A percentile compares a stretch with the other conserved stretches of the same genome.
Evolutionary conservation across 2,888 invertebrate genomes (phyloP).

Genomic region (Ischnus inquisitorius): DNA sequence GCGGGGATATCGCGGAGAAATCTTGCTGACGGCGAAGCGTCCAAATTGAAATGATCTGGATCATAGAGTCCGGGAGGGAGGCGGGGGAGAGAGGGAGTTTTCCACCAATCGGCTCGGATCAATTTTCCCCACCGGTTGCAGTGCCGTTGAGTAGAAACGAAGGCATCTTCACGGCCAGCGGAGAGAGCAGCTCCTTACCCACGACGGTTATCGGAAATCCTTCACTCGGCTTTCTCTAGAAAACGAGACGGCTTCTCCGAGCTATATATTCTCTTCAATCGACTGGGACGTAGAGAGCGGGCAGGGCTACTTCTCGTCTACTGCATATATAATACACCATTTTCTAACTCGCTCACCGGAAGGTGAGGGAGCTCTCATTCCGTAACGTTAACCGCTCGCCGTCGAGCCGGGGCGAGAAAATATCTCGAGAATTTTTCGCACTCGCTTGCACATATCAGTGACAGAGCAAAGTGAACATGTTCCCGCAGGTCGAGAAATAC

Average conservation of each 20-base stretch:
- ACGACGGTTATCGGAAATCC: slow-evolving; percentile 47
- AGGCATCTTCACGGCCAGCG: slow-evolving; percentile 16
- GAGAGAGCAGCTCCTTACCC: neutral
- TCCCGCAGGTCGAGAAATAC: slow-evolving; percentile 1
- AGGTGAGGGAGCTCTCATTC: neutral
- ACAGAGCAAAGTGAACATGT: neutral
- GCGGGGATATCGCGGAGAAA: neutral
- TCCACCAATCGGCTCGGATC: slow-evolving; percentile 49
- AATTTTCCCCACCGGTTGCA: slow-evolving; percentile 17
- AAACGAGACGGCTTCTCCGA: slow-evolving; percentile 6
- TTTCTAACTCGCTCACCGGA: slow-evolving; percentile 1
- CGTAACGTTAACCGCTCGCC: slow-evolving; percentile 2
- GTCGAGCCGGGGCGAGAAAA: neutral
- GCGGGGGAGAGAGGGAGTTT: slow-evolving; percentile 24
- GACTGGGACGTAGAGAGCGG: neutral
- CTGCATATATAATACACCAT: slow-evolving; percentile 16
- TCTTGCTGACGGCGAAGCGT: slow-evolving; percentile 24
- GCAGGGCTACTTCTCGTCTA: neutral
- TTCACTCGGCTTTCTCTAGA: slow-evolving; percentile 24
- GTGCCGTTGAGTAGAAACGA: slow-evolving; percentile 1
- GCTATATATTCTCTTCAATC: neutral
- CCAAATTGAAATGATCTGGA: neutral
- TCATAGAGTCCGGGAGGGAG: neutral
- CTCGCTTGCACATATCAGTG: slow-evolving; percentile 39
- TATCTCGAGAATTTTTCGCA: slow-evolving; percentile 28